Conservation (phyloP, 1,140 invertebrate genomes). For the Samia ricini region DNA sequence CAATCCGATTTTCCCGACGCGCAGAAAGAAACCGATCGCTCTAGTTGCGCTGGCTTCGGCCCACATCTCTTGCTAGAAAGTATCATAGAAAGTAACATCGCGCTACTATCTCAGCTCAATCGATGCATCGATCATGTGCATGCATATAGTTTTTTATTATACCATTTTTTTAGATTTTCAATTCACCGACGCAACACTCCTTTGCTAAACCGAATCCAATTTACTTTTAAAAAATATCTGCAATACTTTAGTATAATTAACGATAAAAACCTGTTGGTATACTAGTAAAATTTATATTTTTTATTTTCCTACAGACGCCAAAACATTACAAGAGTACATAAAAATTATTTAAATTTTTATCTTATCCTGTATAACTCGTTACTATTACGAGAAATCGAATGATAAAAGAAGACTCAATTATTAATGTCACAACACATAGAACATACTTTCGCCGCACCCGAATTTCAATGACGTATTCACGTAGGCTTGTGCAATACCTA, state of each 20-base stretch:
- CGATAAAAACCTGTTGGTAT: too few species aligned
- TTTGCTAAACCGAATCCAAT: not conserved
- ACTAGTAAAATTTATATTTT: too few species aligned
- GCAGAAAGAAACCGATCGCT: conserved; percentile 72
- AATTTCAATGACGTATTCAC: conserved; percentile 69
- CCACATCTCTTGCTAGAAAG: conserved; percentile 76
- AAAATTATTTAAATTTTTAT: not conserved
- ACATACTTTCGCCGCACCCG: conserved; percentile 66
- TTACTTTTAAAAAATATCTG: not conserved
- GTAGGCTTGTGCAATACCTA: conserved; percentile 69
- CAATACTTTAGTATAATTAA: too few species aligned
- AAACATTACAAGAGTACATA: too few species aligned
- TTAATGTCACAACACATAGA: conserved; percentile 31
- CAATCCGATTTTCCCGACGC: conserved; percentile 73
- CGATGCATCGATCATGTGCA: conserved; percentile 67
- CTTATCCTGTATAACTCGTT: not conserved
- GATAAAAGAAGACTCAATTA: not conserved
- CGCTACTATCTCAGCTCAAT: conserved; percentile 54
- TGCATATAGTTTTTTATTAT: conserved; percentile 40
- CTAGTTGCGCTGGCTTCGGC: conserved; percentile 68
- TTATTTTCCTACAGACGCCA: too few species aligned
- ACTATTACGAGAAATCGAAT: not conserved
- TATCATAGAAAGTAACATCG: conserved; percentile 76
- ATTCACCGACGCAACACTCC: not conserved
- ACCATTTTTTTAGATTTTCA: conserved; percentile 32